Percentiles rank a stretch among this genome's conserved stretches.
phyloP scores from a whole-genome alignment of 2,113 vertebrate genomes.

The Indicator indicator region DNA sequence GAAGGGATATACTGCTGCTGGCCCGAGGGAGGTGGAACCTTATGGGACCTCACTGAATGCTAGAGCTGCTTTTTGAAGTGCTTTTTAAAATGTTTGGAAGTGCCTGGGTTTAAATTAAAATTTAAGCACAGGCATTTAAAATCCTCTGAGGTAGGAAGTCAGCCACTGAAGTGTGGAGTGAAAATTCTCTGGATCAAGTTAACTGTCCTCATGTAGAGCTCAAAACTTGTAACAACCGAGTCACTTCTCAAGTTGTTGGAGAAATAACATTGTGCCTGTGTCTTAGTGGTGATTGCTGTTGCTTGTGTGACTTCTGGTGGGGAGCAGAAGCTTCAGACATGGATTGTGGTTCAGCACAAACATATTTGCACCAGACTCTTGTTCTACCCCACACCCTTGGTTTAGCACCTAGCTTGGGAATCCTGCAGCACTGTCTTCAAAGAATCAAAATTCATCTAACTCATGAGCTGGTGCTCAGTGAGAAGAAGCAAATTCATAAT shows the following conservation, averaged over 20 bases:
- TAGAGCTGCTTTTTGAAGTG: neutral
- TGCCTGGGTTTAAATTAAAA: neutral
- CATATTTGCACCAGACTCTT: neutral
- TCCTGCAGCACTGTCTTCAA: neutral
- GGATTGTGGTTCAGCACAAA: neutral
- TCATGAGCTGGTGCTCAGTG: neutral
- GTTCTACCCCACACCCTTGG: neutral
- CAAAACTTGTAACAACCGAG: neutral
- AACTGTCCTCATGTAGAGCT: neutral
- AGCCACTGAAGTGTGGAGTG: neutral
- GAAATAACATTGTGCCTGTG: rapidly evolving
- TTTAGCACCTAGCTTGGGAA: neutral
- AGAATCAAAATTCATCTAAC: neutral
- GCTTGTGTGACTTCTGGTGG: neutral
- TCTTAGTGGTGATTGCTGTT: neutral
- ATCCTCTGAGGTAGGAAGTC: neutral
- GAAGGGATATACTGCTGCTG: neutral
- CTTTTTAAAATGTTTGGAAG: neutral
- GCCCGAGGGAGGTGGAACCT: neutral
- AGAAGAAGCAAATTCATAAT: neutral
- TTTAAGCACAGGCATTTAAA: neutral
- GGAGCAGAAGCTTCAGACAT: neutral
- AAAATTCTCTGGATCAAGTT: neutral
- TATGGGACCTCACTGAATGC: neutral
- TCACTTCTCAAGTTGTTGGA: neutral